Conservation (phyloP, 53 echinoderm and acorn worm genomes). For the Echinometra lucunter region DNA sequence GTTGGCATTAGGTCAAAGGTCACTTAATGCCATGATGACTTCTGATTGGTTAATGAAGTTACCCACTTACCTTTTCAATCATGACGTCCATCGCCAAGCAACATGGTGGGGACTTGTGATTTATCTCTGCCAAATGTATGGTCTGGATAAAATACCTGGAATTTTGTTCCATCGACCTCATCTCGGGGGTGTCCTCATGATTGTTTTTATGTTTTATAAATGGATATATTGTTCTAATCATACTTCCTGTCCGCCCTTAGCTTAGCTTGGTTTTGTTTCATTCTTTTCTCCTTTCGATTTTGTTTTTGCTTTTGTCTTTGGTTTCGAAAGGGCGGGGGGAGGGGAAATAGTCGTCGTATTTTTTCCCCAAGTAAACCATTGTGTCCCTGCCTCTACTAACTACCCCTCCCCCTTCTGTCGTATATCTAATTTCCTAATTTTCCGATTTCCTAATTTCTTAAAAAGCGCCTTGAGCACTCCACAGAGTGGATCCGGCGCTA, state of each 20-base stretch:
- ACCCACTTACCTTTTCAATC: background rate
- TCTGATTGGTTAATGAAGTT: constrained; percentile 38
- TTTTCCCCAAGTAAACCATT: no score
- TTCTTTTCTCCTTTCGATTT: background rate
- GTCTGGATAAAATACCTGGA: constrained; percentile 11
- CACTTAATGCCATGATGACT: constrained; percentile 37
- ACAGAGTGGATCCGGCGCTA: no score
- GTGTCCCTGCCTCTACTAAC: background rate
- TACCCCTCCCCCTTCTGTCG: background rate
- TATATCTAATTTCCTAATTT: no score
- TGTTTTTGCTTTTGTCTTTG: background rate
- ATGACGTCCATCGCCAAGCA: constrained; percentile 5
- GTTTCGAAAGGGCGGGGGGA: no score
- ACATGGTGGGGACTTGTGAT: background rate
- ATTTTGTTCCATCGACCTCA: no score
- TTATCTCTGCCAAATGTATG: constrained; percentile 38
- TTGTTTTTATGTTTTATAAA: no score
- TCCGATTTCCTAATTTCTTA: no score
- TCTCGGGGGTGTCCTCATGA: no score
- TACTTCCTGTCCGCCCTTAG: no score
- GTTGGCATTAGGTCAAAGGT: constrained; percentile 18
- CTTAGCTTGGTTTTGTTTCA: background rate
- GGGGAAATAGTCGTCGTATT: no score
- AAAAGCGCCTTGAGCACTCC: no score
- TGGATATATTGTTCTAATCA: no score